Evolutionary conservation across 2,797 vertebrate species (phyloP), one percentile per base, ranked within the genome.

Genomic region (Pogoniulus pusillus): DNA sequence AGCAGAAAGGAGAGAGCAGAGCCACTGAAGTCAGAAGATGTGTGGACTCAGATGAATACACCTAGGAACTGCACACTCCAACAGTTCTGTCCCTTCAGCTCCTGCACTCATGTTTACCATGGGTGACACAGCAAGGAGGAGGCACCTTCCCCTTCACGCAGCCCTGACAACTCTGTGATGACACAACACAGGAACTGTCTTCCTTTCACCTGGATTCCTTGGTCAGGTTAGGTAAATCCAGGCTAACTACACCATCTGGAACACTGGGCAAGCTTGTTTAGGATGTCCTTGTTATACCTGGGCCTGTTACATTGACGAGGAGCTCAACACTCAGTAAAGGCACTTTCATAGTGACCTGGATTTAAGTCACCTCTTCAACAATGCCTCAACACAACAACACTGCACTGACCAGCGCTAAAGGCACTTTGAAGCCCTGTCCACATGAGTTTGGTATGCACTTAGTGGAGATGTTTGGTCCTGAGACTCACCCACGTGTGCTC

Each of bases 1-100:
- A 59, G 84, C 34, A 89, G 49, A 55, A 70, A 82, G 66, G 63
- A 43, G 54, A 65, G 32, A n/a, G 71, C 0, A 71, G 45, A 80
- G 39, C 27, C 55, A 10, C 24, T 3, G 18, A 32, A 32, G 32
- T 66, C 14, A 86, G 26, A 12, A 39, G 34, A 26, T 1, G 26
- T 2, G 4, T 2, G 3, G 24, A 29, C 13, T 59, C 3, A 1
- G 16, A 34, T 1, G 10, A 51, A 54, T 26, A 11, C 63, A 65
- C 8, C 29, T 7, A 59, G 4, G 1, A 32, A 17, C 32, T 19
- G 66, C 35, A 6, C 65, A 6, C 65, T 43, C 53, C 16, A 41
- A 29, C 16, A 4, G 3, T 22, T 29, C 24, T 13, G 23, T 7
- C 43, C 37, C 26, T 68, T 45, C 30, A 57, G 47, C 62, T 64